Evolutionary conservation across 1,140 invertebrate genomes (phyloP).

Genomic region (Gonatopus flavifemur): DNA sequence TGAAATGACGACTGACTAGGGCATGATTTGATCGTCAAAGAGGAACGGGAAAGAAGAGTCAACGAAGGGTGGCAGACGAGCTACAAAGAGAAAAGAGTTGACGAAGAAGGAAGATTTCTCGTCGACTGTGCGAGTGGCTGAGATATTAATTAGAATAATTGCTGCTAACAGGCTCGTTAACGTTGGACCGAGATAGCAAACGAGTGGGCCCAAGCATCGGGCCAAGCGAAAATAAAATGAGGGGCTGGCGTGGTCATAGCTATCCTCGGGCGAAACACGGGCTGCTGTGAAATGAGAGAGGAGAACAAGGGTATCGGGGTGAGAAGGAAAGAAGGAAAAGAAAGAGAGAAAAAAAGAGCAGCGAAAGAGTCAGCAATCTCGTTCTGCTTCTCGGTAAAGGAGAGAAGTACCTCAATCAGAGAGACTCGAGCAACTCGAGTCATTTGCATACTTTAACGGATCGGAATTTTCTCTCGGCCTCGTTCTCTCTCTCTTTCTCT

Average conservation of each 20-base stretch:
- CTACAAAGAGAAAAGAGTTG: conserved; percentile 7
- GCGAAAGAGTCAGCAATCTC: conserved; percentile 8
- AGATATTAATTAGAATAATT: conserved; percentile 61
- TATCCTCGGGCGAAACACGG: conserved; percentile 21
- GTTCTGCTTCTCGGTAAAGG: conserved; percentile 18
- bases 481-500: not conserved
- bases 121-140: conserved; percentile 30
- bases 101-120: conserved; percentile 1
- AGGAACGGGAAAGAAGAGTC: not conserved
- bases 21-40: not conserved
- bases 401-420: conserved; percentile 40
- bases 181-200: conserved; percentile 52
- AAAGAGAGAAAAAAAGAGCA: not conserved
- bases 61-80: not conserved
- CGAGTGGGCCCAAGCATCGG: conserved; percentile 38
- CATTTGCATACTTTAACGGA: conserved; percentile 47
- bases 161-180: conserved; percentile 59
- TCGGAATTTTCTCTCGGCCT: conserved; percentile 19
- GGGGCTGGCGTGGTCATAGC: conserved; percentile 10
- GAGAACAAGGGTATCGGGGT: too few species aligned
- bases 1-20: conserved; percentile 22
- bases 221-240: conserved; percentile 46
- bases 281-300: not conserved
- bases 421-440: conserved; percentile 26
- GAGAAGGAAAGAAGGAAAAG: conserved; percentile 1